Evolutionary conservation across 2,888 invertebrate genomes (phyloP).

Genomic region (Trachelus stipa): DNA sequence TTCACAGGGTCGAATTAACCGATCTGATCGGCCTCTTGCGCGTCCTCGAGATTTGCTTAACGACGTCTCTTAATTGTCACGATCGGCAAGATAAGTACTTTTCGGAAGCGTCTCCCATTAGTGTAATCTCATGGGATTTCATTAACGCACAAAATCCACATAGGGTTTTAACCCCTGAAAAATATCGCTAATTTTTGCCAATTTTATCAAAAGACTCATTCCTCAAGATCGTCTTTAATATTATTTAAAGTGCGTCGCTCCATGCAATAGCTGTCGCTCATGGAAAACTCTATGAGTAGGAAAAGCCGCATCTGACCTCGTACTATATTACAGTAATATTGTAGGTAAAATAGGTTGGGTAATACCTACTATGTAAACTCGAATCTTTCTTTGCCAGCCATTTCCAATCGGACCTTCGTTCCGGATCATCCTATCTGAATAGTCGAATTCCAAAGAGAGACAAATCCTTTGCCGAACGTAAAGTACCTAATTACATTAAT

Average conservation of each 20-base stretch:
- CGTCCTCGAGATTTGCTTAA: not conserved
- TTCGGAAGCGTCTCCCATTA: not conserved
- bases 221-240: not conserved
- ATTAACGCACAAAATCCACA: not conserved
- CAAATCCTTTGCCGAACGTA: not conserved
- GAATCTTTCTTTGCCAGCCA: not conserved
- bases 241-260: not conserved
- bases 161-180: not conserved
- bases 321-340: not conserved
- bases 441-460: not conserved
- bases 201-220: not conserved
- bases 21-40: not conserved
- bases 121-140: not conserved
- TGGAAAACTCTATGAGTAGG: not conserved
- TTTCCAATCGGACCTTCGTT: not conserved
- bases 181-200: not conserved
- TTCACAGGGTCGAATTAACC: not conserved
- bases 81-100: not conserved
- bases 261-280: not conserved
- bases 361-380: not conserved
- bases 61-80: not conserved
- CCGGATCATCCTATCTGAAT: not conserved
- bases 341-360: not conserved
- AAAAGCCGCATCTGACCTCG: not conserved
- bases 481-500: not conserved